phyloP scores from a whole-genome alignment of 1,140 invertebrate species.

The Arion vulgaris region DNA sequence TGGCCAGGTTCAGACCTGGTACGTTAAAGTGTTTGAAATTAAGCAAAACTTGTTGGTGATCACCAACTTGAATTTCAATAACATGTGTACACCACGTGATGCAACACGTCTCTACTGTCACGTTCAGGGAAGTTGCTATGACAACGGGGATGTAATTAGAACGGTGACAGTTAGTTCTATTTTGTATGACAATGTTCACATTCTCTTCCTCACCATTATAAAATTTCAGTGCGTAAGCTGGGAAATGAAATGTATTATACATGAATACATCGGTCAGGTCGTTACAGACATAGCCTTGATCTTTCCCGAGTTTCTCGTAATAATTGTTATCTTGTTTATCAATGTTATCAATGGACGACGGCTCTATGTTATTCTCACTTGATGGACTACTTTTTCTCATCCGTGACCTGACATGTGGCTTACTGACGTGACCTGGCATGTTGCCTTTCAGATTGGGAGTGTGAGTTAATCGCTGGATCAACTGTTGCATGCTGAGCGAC shows the following conservation, averaged over 20 bases:
- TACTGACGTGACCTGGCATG: too few relatives aligned
- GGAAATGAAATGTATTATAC: neutral
- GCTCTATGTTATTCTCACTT: too few relatives aligned
- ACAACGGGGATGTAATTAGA: neutral
- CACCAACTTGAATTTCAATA: neutral
- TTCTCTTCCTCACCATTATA: neutral
- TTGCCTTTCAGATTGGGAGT: too few relatives aligned
- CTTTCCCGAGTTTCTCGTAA: neutral
- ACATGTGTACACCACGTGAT: conserved; percentile 5
- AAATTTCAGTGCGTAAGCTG: too few relatives aligned
- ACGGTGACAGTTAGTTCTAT: neutral
- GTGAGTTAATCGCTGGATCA: too few relatives aligned
- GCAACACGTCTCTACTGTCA: conserved; percentile 24
- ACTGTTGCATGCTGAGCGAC: too few relatives aligned
- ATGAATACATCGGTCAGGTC: neutral
- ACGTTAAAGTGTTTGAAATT: conserved; percentile 22
- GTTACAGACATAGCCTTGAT: neutral
- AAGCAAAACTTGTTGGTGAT: neutral
- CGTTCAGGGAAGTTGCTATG: neutral
- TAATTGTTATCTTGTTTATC: too few relatives aligned
- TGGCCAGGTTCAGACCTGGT: conserved; percentile 7
- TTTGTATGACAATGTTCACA: neutral
- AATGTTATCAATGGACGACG: too few relatives aligned
- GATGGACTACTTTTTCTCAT: too few relatives aligned
- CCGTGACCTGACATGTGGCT: too few relatives aligned